Evolutionary conservation across 2,888 invertebrate species (phyloP), one percentile per base, ranked within the genome.

Genomic region (Drosophila mercatorum): DNA sequence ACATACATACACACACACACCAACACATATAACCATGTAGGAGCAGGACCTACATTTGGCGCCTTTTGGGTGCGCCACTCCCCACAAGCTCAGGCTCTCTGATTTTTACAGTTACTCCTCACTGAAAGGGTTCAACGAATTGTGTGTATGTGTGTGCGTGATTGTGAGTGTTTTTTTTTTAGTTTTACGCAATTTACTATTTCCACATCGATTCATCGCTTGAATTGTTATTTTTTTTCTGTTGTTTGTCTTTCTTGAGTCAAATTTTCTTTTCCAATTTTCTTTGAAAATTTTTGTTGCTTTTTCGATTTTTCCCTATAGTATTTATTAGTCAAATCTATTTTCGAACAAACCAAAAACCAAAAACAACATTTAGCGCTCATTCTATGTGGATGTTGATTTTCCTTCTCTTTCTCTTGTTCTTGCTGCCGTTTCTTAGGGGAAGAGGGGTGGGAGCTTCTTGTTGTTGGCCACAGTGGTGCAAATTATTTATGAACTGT

Each of bases 301-400:
- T 53, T 73, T 81, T 86, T 81, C 76, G 80, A 88, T 80, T 75
- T 86, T 65, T 79, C 70, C 64, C 84, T 87, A 87, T 87, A 87
- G 89, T 89, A 89, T 90, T 86, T 90, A 85, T 91, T 91, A 90
- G 89, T 90, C 91, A 90, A 90, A 83, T 90, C 90, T 90, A 90
- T 90, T 90, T 90, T 91, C 80, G 88, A 89, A 83, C 76, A 68
- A 68, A 68, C 68, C 75, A 75, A 83, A 68, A 79, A 72, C 59
- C 75, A 75, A 83, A 68, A 79, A 72, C 59, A 72, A 67, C 17
- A 17, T 67, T 76, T 72, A 73, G 59, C 68, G 49, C 68, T 72
- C 67, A 61, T 67, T 70, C 53, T 55, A 46, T 73, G 55, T 68
- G 53, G 71, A 68, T 65, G 78, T 71, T 69, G 72, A 73, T 67